These are phyloP conservation scores for Penaeus monodon DNA, from an alignment of 2,888 invertebrate species.

Conservation along the genomic window DNA sequence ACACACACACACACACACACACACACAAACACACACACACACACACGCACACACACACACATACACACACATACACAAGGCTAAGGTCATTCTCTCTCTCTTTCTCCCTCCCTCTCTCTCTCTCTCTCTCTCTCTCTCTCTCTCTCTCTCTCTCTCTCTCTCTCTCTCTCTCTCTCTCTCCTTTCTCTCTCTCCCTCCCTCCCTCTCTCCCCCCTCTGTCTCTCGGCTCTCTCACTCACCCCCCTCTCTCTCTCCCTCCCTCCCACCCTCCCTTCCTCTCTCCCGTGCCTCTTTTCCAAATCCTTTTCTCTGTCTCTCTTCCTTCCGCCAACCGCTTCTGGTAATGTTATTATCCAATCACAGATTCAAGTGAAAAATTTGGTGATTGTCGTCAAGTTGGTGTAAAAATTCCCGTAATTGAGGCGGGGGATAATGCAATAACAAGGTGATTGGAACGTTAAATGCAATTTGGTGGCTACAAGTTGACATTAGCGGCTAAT, in stretches of 20 bases:
- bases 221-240: neutral
- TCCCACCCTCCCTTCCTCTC: neutral
- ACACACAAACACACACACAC: too few relatives aligned
- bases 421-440: conserved; percentile 46
- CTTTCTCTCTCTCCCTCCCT: too few relatives aligned
- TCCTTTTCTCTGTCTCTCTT: neutral
- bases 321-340: neutral
- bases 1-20: too few relatives aligned
- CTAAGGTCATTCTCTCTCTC: too few relatives aligned
- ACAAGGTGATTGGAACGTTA: conserved; percentile 47
- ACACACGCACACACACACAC: too few relatives aligned
- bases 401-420: conserved; percentile 56
- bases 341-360: conserved; percentile 45
- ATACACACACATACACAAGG: too few relatives aligned
- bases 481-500: conserved; percentile 46
- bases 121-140: too few relatives aligned
- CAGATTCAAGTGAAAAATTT: conserved; percentile 54
- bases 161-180: neutral
- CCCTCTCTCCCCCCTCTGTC: neutral
- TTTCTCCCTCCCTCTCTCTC: too few relatives aligned
- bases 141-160: too few relatives aligned
- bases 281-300: neutral
- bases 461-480: conserved; percentile 36
- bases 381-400: conserved; percentile 52
- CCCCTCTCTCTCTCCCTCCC: neutral